phyloP scores from a whole-genome alignment of 23 tunicate genomes.

The Halocynthia aurantium region DNA sequence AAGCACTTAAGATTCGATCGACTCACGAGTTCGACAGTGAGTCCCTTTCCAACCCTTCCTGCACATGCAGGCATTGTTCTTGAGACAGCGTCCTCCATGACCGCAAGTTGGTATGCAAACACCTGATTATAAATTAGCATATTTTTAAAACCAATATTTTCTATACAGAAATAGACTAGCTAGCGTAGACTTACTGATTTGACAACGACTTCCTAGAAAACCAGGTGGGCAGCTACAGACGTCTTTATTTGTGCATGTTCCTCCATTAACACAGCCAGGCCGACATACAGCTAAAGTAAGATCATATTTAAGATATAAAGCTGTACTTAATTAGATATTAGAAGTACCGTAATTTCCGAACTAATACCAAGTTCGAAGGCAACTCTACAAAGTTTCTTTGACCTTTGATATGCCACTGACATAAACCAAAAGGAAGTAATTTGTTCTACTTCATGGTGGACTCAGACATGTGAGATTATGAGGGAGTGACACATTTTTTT shows the following conservation, averaged over 20 bases:
- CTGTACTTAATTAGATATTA: too few species aligned
- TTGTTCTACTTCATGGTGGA: too few species aligned
- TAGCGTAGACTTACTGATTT: background rate
- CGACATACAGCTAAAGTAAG: background rate
- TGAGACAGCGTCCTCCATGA: constrained; percentile 6
- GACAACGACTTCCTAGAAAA: background rate
- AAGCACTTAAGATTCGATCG: background rate
- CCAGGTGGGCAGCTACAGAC: background rate
- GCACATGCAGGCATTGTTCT: constrained; percentile 2
- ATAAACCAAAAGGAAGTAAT: too few species aligned
- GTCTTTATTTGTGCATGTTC: background rate
- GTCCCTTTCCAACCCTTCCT: constrained; percentile 2
- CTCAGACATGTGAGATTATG: too few species aligned
- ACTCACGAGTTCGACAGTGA: background rate
- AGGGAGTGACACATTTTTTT: too few species aligned
- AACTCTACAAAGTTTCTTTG: too few species aligned
- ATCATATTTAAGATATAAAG: too few species aligned
- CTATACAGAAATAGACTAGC: too few species aligned
- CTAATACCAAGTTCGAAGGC: too few species aligned
- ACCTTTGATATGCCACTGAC: too few species aligned
- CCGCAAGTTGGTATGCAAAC: background rate
- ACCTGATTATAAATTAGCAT: background rate
- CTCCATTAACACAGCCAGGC: background rate
- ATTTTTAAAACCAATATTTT: background rate
- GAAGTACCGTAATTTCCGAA: too few species aligned